These are phyloP conservation scores for Battus philenor DNA, from an alignment of 1,140 invertebrate species.

Conservation along the genomic window DNA sequence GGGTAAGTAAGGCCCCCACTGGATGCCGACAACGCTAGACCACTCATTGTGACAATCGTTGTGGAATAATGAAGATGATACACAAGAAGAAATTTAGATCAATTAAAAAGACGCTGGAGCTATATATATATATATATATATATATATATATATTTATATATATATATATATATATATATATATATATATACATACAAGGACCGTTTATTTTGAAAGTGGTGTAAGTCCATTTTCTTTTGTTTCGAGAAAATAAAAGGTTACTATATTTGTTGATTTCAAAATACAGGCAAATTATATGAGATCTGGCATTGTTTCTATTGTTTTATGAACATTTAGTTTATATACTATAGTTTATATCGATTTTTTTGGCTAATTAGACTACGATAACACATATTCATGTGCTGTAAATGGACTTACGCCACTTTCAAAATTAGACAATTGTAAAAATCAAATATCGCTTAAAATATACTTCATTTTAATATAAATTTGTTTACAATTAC, in stretches of 20 bases:
- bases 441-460: slow-evolving; percentile 15
- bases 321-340: not conserved
- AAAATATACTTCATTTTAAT: slow-evolving; percentile 14
- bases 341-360: slow-evolving; percentile 15
- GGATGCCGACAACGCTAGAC: too few relatives aligned
- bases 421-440: slow-evolving; percentile 16
- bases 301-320: not conserved
- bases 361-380: slow-evolving; percentile 20
- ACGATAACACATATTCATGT: slow-evolving; percentile 18
- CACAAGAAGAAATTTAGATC: too few relatives aligned
- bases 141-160: too few relatives aligned
- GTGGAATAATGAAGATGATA: too few relatives aligned
- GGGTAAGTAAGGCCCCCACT: too few relatives aligned
- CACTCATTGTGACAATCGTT: too few relatives aligned
- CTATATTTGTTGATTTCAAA: slow-evolving; percentile 7
- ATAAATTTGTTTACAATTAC: slow-evolving; percentile 15
- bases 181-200: too few relatives aligned
- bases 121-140: too few relatives aligned
- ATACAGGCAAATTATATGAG: slow-evolving; percentile 8
- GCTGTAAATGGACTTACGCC: slow-evolving; percentile 17
- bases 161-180: too few relatives aligned
- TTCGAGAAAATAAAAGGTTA: slow-evolving; percentile 1
- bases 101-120: too few relatives aligned
- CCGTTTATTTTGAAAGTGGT: slow-evolving; percentile 12
- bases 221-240: slow-evolving; percentile 10